Evolutionary conservation across 1,140 invertebrate species (phyloP).

Genomic region (Papilio polyxenes): DNA sequence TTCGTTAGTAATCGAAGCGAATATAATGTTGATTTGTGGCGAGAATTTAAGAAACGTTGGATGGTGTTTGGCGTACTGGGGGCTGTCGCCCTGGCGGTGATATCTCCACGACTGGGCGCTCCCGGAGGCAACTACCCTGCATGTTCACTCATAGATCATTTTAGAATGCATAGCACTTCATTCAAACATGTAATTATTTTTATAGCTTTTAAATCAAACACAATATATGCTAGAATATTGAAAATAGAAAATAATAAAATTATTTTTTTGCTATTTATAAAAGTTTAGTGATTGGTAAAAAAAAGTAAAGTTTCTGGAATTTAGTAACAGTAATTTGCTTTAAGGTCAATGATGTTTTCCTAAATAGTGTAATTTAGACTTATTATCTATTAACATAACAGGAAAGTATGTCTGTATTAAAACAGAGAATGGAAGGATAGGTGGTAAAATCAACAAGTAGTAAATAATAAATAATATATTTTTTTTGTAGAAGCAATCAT

Average conservation of each 20-base stretch:
- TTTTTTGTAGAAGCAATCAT: not conserved
- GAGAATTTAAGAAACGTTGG: slow-evolving; percentile 64
- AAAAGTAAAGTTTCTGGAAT: not conserved
- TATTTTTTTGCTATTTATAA: not conserved
- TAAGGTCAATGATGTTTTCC: too few relatives aligned
- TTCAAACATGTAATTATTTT: slow-evolving; percentile 68
- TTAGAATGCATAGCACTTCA: slow-evolving; percentile 72
- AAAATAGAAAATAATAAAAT: not conserved
- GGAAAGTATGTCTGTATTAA: too few relatives aligned
- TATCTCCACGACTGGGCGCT: slow-evolving; percentile 62
- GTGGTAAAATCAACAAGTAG: too few relatives aligned
- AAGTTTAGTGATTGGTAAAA: not conserved
- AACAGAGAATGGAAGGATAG: too few relatives aligned
- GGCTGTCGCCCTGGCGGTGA: slow-evolving; percentile 56
- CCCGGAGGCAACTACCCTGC: slow-evolving; percentile 74
- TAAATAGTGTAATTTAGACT: too few relatives aligned
- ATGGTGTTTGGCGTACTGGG: slow-evolving; percentile 60
- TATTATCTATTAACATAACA: too few relatives aligned
- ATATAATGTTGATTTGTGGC: slow-evolving; percentile 61
- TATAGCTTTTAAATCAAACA: slow-evolving; percentile 34
- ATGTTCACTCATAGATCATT: slow-evolving; percentile 68
- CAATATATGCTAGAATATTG: not conserved
- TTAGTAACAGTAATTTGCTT: too few relatives aligned
- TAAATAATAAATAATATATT: too few relatives aligned
- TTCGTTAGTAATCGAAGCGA: slow-evolving; percentile 45